phyloP scores from a whole-genome alignment of 1,140 invertebrate species.

The Drosophila gunungcola region DNA sequence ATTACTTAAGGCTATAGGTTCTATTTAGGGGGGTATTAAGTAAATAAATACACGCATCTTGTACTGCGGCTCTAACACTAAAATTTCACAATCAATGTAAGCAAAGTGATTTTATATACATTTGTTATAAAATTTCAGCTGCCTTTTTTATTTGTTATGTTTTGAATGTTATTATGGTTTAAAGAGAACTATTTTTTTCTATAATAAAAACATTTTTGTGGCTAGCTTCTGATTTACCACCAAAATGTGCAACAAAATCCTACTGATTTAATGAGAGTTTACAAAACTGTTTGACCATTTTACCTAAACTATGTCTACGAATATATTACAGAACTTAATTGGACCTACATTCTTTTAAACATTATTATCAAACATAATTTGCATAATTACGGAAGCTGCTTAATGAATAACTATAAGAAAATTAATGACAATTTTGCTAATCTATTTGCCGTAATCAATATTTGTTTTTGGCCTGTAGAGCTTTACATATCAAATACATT shows the following conservation, averaged over 20 bases:
- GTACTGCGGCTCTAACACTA: slow-evolving; percentile 1
- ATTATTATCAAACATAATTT: background rate
- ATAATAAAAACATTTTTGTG: no score
- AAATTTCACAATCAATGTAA: background rate
- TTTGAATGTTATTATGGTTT: background rate
- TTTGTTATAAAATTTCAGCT: background rate
- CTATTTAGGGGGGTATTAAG: no score
- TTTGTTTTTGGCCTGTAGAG: background rate
- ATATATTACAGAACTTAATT: slow-evolving; percentile 1
- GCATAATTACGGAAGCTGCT: background rate
- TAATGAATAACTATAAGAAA: background rate
- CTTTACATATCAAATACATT: slow-evolving; percentile 17
- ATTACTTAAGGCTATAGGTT: slow-evolving; percentile 15
- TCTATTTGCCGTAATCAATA: slow-evolving; percentile 2
- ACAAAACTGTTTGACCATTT: background rate
- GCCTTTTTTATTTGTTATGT: background rate
- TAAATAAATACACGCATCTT: background rate
- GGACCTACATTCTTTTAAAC: background rate
- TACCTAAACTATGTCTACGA: background rate
- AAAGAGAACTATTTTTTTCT: no score
- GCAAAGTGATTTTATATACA: background rate
- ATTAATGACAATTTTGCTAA: background rate
- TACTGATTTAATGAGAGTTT: background rate
- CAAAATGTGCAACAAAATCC: no score
- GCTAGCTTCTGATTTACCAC: no score